Base-by-base conservation (phyloP, 2,888 invertebrate species). In the Lasius platythorax region DNA sequence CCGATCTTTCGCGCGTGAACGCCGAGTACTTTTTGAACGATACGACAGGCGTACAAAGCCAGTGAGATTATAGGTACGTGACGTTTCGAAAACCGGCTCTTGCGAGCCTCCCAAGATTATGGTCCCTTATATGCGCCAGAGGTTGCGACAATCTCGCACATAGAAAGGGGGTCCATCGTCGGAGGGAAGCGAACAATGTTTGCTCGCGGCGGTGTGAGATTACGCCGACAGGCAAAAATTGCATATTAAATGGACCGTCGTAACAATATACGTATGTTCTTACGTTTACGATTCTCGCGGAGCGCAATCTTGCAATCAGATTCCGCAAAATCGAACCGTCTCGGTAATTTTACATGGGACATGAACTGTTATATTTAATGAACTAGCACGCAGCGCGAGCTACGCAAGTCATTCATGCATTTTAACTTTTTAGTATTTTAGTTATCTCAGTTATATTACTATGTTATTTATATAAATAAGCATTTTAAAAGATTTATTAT, bases 41-140 rank as follows among this genome's bases (percentile, higher is more conserved):
- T 83, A 61, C 83, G 56, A 73, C 68, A 37, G 83, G 76, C 82
- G 74, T 82, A 85, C 83, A 83, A 87, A 87, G 87, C 72, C 53
- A n/a, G 68, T 28, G 67, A 83, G 81, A 87, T 87, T 86, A 84
- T 78, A 82, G 78, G 56, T 82, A 75, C 64, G 63, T 73, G 81
- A 75, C 76, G 82, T 75, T 82, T 73, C 85, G 72, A 83, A 67
- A 75, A 83, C 82, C 83, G 83, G 85, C 83, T 53, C 53, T 76
- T 53, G 70, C 72, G 66, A 76, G 46, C 50, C 68, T 70, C 53
- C 63, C 67, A 50, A 74, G 76, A 85, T 85, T 83, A 85, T 72
- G 76, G 70, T 58, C 67, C 68, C 66, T 64, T 85, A 53, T 70
- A 64, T 33, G 72, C 61, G 70, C 53, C 66, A 72, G 76, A 66